phyloP scores from a whole-genome alignment of 2,888 invertebrate genomes.

The Lasioglossum malachurum region DNA sequence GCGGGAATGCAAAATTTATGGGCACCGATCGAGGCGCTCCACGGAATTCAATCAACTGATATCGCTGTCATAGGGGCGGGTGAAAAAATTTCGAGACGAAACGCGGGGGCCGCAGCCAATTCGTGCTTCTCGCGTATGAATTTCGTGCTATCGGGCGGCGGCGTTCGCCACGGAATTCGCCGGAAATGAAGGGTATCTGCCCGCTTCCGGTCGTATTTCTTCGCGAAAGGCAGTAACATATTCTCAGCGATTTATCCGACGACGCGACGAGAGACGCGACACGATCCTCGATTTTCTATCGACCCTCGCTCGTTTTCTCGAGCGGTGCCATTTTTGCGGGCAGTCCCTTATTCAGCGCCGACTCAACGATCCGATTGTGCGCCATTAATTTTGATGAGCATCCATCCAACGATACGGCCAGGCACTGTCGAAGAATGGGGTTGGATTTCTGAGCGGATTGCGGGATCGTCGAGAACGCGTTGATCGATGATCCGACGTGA shows the following conservation, averaged over 20 bases:
- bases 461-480: not conserved
- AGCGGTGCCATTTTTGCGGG: not conserved
- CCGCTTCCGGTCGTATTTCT: conserved; percentile 44
- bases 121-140: not conserved
- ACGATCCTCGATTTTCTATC: not conserved
- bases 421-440: not conserved
- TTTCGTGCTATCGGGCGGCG: conserved; percentile 18
- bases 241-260: conserved; percentile 34
- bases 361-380: not conserved
- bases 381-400: conserved; percentile 4
- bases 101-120: not conserved
- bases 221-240: conserved; percentile 26
- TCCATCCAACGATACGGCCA: not conserved
- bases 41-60: conserved; percentile 65
- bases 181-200: conserved; percentile 46
- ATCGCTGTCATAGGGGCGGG: conserved; percentile 26
- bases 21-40: conserved; percentile 36
- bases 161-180: conserved; percentile 24
- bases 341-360: not conserved
- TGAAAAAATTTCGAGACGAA: conserved; percentile 8
- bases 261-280: not conserved
- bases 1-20: conserved; percentile 63
- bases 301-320: not conserved
- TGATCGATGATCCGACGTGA: not conserved
- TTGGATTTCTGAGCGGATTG: not conserved